These are phyloP conservation scores for Hermetia illucens DNA, from an alignment of 1,140 invertebrate species.

Conservation along the genomic window DNA sequence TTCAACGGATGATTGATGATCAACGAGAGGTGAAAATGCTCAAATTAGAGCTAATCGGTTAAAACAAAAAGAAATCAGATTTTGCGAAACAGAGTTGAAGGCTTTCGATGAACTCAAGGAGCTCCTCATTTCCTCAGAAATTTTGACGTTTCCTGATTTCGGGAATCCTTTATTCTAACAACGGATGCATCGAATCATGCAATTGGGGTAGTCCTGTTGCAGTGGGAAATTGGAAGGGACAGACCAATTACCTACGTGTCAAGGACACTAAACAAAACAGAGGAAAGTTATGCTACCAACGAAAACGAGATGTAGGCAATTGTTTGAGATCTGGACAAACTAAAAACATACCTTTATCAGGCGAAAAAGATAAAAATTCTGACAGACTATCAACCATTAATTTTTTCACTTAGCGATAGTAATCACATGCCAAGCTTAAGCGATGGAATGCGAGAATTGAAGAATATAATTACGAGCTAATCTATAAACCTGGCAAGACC, in stretches of 20 bases:
- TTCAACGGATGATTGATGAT: too few relatives aligned
- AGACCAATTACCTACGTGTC: too few relatives aligned
- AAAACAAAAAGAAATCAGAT: background rate
- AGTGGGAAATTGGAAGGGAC: slow-evolving; percentile 15
- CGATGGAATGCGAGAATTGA: slow-evolving; percentile 17
- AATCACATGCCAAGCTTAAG: too few relatives aligned
- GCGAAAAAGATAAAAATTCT: too few relatives aligned
- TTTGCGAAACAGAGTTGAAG: slow-evolving; percentile 9
- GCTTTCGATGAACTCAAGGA: slow-evolving; percentile 28
- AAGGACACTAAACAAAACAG: too few relatives aligned
- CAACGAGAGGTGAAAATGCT: background rate
- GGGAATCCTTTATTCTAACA: slow-evolving; percentile 11
- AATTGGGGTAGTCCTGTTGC: slow-evolving; percentile 18
- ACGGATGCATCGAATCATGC: slow-evolving; percentile 14
- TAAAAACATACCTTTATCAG: too few relatives aligned
- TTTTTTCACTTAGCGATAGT: too few relatives aligned
- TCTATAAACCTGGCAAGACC: slow-evolving; percentile 10
- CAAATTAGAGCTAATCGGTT: slow-evolving; percentile 4
- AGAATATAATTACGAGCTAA: slow-evolving; percentile 24
- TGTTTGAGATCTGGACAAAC: too few relatives aligned
- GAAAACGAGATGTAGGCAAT: too few relatives aligned
- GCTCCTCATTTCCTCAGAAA: slow-evolving; percentile 23
- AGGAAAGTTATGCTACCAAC: too few relatives aligned
- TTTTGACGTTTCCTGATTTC: slow-evolving; percentile 26
- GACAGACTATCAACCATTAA: too few relatives aligned